These are phyloP conservation scores for Aspidiotus destructor DNA, from an alignment of 2,888 invertebrate genomes.

Conservation along the genomic window DNA sequence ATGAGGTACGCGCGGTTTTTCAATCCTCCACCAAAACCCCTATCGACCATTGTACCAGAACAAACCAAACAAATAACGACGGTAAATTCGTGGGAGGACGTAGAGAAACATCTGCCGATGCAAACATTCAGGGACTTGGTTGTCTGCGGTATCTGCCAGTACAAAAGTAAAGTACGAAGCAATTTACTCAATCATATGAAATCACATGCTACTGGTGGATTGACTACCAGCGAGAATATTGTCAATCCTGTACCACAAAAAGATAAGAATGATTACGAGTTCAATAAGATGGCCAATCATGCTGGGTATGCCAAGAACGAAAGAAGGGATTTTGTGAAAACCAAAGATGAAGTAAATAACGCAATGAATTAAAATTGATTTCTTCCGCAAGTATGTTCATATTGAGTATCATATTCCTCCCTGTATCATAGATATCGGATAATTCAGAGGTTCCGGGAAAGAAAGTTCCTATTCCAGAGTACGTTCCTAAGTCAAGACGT, in stretches of 20 bases:
- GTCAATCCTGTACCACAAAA: constrained; percentile 74
- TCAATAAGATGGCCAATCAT: constrained; percentile 74
- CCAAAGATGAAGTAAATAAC: constrained; percentile 22
- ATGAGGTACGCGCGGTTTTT: not conserved
- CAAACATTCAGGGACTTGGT: constrained; percentile 54
- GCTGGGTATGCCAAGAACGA: constrained; percentile 46
- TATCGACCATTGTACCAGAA: not conserved
- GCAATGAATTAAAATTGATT: too few relatives aligned
- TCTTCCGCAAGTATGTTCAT: too few relatives aligned
- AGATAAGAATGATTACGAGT: constrained; percentile 58
- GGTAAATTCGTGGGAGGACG: constrained; percentile 15
- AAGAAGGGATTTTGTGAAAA: not conserved
- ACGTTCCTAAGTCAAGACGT: constrained; percentile 49
- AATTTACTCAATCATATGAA: constrained; percentile 64
- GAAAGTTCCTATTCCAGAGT: constrained; percentile 40
- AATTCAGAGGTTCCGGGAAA: not conserved
- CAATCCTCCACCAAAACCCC: not conserved
- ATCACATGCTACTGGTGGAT: constrained; percentile 47
- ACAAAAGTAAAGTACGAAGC: constrained; percentile 57
- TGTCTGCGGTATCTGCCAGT: constrained; percentile 58
- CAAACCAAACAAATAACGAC: constrained; percentile 12
- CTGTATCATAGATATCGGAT: too few relatives aligned
- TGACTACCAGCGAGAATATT: constrained; percentile 44
- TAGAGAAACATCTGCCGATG: constrained; percentile 39
- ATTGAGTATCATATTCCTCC: too few relatives aligned